These are phyloP conservation scores for Cygnus olor DNA, from an alignment of 2,797 vertebrate species.

Conservation along the genomic window DNA sequence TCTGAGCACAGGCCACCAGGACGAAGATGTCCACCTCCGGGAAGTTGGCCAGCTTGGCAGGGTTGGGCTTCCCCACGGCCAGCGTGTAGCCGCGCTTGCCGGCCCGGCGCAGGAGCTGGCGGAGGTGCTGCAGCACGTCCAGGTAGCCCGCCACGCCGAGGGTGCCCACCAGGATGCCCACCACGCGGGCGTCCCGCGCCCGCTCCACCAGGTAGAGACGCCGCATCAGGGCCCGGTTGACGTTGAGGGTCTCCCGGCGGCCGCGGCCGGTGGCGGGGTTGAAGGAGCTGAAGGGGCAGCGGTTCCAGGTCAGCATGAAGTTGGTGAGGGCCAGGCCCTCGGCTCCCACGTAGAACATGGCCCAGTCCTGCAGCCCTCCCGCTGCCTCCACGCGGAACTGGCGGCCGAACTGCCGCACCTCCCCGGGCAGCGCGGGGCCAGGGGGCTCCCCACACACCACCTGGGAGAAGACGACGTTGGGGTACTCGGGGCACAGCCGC, in stretches of 20 bases:
- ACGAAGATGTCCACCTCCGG: constrained; percentile 94
- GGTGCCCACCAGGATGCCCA: constrained; percentile 93
- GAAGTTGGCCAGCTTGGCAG: constrained; percentile 95
- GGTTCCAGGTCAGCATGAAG: constrained; percentile 93
- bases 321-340: constrained; percentile 84
- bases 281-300: constrained; percentile 87
- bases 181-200: constrained; percentile 89
- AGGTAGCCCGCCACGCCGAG: constrained; percentile 88
- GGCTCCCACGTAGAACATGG: constrained; percentile 86
- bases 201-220: constrained; percentile 91
- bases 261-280: constrained; percentile 80
- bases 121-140: constrained; percentile 86
- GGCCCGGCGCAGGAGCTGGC: constrained; percentile 80
- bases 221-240: constrained; percentile 88
- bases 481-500: constrained; percentile 59
- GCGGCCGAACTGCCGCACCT: constrained; percentile 76
- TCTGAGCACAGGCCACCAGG: constrained; percentile 92
- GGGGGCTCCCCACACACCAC: constrained; percentile 43
- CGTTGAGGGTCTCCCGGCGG: constrained; percentile 80
- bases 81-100: constrained; percentile 95
- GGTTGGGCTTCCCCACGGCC: constrained; percentile 93
- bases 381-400: constrained; percentile 56
- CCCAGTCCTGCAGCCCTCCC: constrained; percentile 66
- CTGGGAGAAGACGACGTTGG: constrained; percentile 72
- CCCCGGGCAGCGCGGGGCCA: background rate